phyloP scores from a whole-genome alignment of 1,140 invertebrate genomes.

The Sweltsa coloradensis region DNA sequence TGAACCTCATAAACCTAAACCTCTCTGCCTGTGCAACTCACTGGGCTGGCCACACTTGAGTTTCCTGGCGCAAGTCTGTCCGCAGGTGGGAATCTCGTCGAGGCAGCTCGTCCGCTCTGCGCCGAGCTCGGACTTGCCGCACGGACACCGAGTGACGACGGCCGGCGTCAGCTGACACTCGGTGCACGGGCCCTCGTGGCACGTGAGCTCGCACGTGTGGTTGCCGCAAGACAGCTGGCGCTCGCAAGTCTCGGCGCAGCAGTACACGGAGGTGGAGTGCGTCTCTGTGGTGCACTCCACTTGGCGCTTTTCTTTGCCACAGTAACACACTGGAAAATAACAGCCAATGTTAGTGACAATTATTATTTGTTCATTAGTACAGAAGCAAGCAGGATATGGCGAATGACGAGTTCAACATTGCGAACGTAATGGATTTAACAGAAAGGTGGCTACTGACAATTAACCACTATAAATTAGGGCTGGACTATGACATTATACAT shows the following conservation, averaged over 20 bases:
- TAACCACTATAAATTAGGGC: too few relatives aligned
- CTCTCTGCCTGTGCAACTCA: slow-evolving; percentile 21
- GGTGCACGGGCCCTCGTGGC: slow-evolving; percentile 49
- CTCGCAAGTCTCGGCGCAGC: slow-evolving; percentile 56
- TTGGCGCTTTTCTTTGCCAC: slow-evolving; percentile 39
- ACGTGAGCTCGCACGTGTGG: slow-evolving; percentile 59
- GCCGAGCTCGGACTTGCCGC: slow-evolving; percentile 54
- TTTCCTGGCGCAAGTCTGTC: slow-evolving; percentile 60
- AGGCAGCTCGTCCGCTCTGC: slow-evolving; percentile 46
- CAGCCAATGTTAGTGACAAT: too few relatives aligned
- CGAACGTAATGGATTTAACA: too few relatives aligned
- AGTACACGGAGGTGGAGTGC: slow-evolving; percentile 31
- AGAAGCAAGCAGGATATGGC: too few relatives aligned
- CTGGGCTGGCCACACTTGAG: slow-evolving; percentile 69
- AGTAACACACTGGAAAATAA: slow-evolving; percentile 44
- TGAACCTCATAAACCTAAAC: slow-evolving; percentile 10
- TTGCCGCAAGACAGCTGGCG: slow-evolving; percentile 57
- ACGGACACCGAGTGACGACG: slow-evolving; percentile 64
- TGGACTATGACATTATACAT: too few relatives aligned
- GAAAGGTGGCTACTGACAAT: too few relatives aligned
- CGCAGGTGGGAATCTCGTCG: slow-evolving; percentile 79
- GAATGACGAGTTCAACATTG: too few relatives aligned
- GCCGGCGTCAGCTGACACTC: slow-evolving; percentile 49
- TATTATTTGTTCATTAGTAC: too few relatives aligned
- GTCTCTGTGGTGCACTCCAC: slow-evolving; percentile 37